These are phyloP conservation scores for Ophonus ardosiacus DNA, from an alignment of 2,888 invertebrate genomes.

Conservation along the genomic window DNA sequence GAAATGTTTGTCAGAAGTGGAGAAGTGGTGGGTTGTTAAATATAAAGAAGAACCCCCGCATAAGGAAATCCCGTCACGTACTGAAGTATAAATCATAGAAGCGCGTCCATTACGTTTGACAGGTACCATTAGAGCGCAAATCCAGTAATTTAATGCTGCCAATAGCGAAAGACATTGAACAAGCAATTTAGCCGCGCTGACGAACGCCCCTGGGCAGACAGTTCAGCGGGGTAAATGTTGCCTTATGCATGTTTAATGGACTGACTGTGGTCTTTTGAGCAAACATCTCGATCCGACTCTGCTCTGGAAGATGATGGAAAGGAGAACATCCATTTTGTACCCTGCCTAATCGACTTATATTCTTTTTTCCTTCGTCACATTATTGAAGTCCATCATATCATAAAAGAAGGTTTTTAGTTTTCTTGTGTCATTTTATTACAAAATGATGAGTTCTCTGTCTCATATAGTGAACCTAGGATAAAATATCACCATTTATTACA, in stretches of 20 bases:
- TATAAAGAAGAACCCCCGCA: not conserved
- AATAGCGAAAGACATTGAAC: conserved; percentile 50
- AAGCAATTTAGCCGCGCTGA: conserved; percentile 45
- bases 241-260: conserved; percentile 58
- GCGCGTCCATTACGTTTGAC: conserved; percentile 38
- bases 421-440: too few relatives aligned
- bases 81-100: conserved; percentile 17
- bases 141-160: conserved; percentile 37
- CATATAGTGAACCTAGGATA: too few relatives aligned
- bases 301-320: not conserved
- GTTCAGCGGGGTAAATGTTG: conserved; percentile 37
- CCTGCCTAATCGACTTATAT: too few relatives aligned
- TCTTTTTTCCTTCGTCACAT: too few relatives aligned
- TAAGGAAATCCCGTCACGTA: conserved; percentile 17
- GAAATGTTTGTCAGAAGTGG: not conserved
- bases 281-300: conserved; percentile 51
- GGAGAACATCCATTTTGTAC: too few relatives aligned
- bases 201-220: conserved; percentile 34
- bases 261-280: conserved; percentile 59
- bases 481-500: too few relatives aligned
- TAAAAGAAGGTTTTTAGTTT: too few relatives aligned
- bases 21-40: not conserved
- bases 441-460: too few relatives aligned
- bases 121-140: conserved; percentile 23
- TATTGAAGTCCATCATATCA: too few relatives aligned